Conservation (phyloP, 2,888 invertebrate species). For the Heliconius hortense region DNA sequence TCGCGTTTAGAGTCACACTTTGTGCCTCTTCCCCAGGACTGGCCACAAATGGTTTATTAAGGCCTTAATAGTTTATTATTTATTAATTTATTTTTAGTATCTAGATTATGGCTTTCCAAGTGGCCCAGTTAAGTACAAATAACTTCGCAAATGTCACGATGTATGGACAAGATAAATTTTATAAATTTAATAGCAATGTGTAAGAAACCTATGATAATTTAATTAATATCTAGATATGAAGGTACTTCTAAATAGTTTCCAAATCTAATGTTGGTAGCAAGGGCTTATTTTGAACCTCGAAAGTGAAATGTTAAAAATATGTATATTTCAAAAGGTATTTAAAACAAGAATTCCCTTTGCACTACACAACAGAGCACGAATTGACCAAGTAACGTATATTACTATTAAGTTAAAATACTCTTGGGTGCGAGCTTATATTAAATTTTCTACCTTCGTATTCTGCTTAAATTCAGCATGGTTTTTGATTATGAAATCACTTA, state of each 20-base stretch:
- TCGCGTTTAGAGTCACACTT: too few species aligned
- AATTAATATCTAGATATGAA: not conserved
- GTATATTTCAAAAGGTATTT: not conserved
- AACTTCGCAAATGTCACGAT: too few species aligned
- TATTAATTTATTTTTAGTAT: too few species aligned
- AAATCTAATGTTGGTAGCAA: not conserved
- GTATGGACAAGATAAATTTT: too few species aligned
- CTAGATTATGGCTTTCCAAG: too few species aligned
- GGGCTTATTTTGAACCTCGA: not conserved
- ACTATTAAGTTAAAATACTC: conserved; percentile 17
- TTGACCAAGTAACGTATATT: not conserved
- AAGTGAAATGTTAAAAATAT: not conserved
- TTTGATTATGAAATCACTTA: not conserved
- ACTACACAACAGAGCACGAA: not conserved
- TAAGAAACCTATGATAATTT: not conserved
- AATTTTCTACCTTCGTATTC: not conserved
- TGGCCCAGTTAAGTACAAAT: too few species aligned
- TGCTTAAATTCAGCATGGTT: not conserved
- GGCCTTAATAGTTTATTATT: too few species aligned
- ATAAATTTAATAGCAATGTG: too few species aligned
- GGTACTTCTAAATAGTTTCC: not conserved
- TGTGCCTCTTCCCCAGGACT: too few species aligned
- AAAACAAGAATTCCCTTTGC: conserved; percentile 11
- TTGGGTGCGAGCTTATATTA: not conserved
- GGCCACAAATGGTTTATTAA: too few species aligned